Evolutionary conservation across 2,888 invertebrate species (phyloP).

Genomic region (Pelosia muscerda): DNA sequence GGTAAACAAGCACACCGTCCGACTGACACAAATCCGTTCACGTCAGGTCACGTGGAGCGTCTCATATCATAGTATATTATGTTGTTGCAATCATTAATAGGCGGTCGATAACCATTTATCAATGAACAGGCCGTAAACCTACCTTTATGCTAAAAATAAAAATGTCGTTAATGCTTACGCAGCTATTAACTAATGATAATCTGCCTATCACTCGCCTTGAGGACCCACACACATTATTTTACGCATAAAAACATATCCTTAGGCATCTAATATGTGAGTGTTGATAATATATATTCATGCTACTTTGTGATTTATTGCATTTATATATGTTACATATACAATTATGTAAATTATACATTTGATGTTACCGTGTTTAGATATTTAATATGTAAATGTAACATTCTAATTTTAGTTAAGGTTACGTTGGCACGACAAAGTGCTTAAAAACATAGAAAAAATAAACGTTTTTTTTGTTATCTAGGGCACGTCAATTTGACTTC

Average conservation of each 20-base stretch:
- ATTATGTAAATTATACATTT: conserved; percentile 7
- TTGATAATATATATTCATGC: conserved; percentile 1
- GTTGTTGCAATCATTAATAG: neutral
- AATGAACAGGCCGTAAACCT: neutral
- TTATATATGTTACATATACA: neutral
- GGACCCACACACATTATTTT: neutral
- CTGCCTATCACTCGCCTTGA: neutral
- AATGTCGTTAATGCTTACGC: conserved; percentile 1
- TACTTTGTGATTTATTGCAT: neutral
- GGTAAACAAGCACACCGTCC: no score
- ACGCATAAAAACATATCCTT: neutral
- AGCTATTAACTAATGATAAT: neutral
- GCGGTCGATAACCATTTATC: conserved; percentile 1
- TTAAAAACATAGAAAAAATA: neutral
- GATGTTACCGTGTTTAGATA: neutral
- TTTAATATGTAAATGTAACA: conserved; percentile 3
- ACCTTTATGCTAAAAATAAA: neutral
- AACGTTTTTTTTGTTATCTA: no score
- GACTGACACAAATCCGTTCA: no score
- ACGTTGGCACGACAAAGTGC: neutral
- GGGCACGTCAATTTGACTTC: no score
- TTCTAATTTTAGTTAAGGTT: neutral
- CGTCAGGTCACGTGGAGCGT: no score
- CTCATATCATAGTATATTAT: neutral
- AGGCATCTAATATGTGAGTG: conserved; percentile 1